These are phyloP conservation scores for Noctua janthe DNA, from an alignment of 2,888 invertebrate species.

Conservation along the genomic window DNA sequence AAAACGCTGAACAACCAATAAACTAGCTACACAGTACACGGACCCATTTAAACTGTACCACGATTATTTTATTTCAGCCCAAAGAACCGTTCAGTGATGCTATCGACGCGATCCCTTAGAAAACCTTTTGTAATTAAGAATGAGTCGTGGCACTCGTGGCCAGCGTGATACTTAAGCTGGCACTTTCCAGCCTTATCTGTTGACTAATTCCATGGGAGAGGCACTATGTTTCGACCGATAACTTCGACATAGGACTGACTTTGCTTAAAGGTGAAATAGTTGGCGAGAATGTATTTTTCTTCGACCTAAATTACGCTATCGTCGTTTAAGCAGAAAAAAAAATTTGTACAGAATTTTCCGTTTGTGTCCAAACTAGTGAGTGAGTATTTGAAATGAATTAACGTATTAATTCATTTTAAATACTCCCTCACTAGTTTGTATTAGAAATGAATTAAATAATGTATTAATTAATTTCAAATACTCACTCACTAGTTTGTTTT, in stretches of 20 bases:
- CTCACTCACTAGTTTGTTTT: no score
- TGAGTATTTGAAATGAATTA: no score
- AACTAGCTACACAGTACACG: slow-evolving; percentile 15
- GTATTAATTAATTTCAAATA: neutral
- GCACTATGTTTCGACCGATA: slow-evolving; percentile 52
- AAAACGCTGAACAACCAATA: slow-evolving; percentile 49
- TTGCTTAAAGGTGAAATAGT: slow-evolving; percentile 19
- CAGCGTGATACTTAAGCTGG: slow-evolving; percentile 49
- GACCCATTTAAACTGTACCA: slow-evolving; percentile 30
- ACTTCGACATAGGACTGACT: slow-evolving; percentile 26
- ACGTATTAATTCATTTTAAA: no score
- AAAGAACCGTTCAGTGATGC: slow-evolving; percentile 49
- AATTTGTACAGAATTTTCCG: no score
- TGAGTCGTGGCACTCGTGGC: slow-evolving; percentile 57
- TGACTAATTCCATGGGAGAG: slow-evolving; percentile 54
- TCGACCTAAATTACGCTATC: neutral
- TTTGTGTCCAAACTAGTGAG: neutral
- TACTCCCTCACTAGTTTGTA: no score
- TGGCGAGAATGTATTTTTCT: slow-evolving; percentile 25
- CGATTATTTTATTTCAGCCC: slow-evolving; percentile 40
- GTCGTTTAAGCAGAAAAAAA: neutral
- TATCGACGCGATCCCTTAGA: slow-evolving; percentile 46
- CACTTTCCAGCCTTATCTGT: slow-evolving; percentile 55
- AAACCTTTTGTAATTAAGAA: slow-evolving; percentile 63
- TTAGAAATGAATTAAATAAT: no score